Evolutionary conservation across 2,797 vertebrate species (phyloP).

Genomic region (Pitangus sulphuratus): DNA sequence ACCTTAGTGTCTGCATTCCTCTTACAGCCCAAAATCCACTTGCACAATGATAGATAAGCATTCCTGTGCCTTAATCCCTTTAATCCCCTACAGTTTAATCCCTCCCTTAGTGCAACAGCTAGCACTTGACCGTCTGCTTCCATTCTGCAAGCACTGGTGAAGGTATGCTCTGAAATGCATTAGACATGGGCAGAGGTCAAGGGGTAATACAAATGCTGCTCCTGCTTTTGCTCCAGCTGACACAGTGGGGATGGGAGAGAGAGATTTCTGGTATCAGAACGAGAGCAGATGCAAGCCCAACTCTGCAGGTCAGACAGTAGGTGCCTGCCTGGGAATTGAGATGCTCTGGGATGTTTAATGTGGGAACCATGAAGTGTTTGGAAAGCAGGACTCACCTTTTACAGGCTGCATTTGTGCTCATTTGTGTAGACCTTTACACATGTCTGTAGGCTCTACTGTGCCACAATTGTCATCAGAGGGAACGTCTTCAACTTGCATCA

Average conservation of each 20-base stretch:
- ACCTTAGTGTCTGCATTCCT: neutral
- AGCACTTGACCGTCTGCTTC: neutral
- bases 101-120: neutral
- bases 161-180: neutral
- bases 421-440: neutral
- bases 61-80: neutral
- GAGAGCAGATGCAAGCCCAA: accelerated
- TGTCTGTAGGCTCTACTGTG: neutral
- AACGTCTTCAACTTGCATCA: neutral
- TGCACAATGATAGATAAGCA: neutral
- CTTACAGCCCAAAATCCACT: neutral
- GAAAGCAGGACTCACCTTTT: neutral
- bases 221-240: neutral
- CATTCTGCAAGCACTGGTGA: neutral
- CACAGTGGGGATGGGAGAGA: accelerated
- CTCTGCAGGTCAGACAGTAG: neutral
- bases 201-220: neutral
- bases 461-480: neutral
- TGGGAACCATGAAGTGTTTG: neutral
- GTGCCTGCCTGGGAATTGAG: neutral
- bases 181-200: neutral
- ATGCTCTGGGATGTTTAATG: neutral
- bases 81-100: neutral
- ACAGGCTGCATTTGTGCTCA: accelerated
- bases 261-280: neutral